phyloP scores from a whole-genome alignment of 1,140 invertebrate species.

The Lepidurus packardi region DNA sequence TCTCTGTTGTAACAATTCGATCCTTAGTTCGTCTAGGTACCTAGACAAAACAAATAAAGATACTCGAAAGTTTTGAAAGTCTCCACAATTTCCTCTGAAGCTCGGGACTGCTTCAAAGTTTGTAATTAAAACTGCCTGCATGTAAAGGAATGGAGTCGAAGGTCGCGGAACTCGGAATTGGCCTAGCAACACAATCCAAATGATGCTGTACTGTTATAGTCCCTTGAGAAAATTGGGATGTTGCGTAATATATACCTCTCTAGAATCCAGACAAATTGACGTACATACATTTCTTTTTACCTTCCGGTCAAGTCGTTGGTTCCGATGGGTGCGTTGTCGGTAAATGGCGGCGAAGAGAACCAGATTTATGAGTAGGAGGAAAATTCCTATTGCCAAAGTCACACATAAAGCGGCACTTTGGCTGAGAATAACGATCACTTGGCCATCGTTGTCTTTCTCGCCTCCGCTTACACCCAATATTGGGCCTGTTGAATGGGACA shows the following conservation, averaged over 20 bases:
- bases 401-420: constrained; percentile 83
- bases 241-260: background rate
- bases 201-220: too few species aligned
- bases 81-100: too few species aligned
- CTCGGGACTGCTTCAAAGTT: too few species aligned
- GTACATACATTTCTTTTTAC: background rate
- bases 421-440: constrained; percentile 49
- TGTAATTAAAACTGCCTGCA: too few species aligned
- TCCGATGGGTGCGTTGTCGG: constrained; percentile 58
- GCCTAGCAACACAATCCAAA: too few species aligned
- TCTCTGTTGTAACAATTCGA: too few species aligned
- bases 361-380: constrained; percentile 80
- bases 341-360: constrained; percentile 88
- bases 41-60: too few species aligned
- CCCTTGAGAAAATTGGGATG: background rate
- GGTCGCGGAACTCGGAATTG: too few species aligned
- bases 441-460: background rate
- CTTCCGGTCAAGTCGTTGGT: background rate
- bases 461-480: background rate
- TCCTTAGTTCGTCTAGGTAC: too few species aligned
- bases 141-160: too few species aligned
- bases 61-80: too few species aligned
- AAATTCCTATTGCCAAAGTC: constrained; percentile 85
- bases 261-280: background rate
- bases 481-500: constrained; percentile 5